Evolutionary conservation across 1,140 invertebrate species (phyloP), one percentile per base, ranked within the genome.

Genomic region (Drosophila quadrilineata): DNA sequence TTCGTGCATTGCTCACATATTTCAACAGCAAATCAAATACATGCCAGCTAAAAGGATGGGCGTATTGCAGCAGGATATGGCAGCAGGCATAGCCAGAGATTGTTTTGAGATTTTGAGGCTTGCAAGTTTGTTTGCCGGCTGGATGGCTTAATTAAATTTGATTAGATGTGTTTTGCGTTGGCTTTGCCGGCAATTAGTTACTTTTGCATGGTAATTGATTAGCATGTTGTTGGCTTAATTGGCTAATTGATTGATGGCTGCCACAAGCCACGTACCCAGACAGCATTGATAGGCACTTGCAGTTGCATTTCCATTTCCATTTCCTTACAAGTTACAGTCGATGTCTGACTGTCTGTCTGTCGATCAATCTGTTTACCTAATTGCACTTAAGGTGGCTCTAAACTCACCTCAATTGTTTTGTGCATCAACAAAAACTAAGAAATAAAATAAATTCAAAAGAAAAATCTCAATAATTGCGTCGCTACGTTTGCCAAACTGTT

Each of bases 81-180:
- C 26, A 22, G 48, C 66, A 38, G 54, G 76, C 66, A 50, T 80
- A 36, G 68, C 48, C 12, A 57, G 40, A 28, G 22, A 3, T 10
- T 12, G 21, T 10, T 6, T 8, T 57, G 68, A n/a, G 35, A 60
- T 54, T 68, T 43, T 40, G 36, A n/a, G n/a, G 40, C 57, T 67
- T 43, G 62, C 62, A 71, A 72, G 64, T 67, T 58, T 29, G 50
- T 41, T 58, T 66, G 41, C 57, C 60, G 59, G 60, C 64, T 66
- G 65, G 77, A 85, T 85, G 71, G 72, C 79, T 85, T 85, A 85
- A 85, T 85, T 85, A 85, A 85, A 85, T 85, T 85, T 85, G 79
- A 85, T 85, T 85, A 85, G 79, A 82, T 73, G 71, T 85, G 66
- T 79, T 68, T 41, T 54, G 64, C 64, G 33, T 85, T 85, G 59